These are phyloP conservation scores for Ormia ochracea DNA, from an alignment of 2,888 invertebrate genomes.

Conservation along the genomic window DNA sequence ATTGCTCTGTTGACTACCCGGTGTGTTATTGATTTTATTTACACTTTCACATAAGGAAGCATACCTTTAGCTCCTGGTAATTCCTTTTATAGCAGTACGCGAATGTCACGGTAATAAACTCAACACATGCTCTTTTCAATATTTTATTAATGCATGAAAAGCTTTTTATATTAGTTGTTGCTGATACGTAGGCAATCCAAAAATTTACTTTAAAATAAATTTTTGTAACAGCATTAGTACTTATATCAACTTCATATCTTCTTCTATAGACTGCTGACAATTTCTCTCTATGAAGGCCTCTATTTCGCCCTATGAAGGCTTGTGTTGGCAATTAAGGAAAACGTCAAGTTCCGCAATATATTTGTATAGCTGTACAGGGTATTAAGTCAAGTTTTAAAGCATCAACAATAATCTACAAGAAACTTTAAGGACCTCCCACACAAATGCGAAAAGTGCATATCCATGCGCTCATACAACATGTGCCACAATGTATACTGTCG, in stretches of 20 bases:
- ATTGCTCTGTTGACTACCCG: not conserved
- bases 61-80: not conserved
- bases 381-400: too few relatives aligned
- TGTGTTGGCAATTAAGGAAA: too few relatives aligned
- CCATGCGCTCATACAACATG: slow-evolving; percentile 12
- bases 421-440: not conserved
- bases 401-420: too few relatives aligned
- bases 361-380: too few relatives aligned
- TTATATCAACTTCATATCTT: too few relatives aligned
- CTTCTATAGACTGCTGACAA: too few relatives aligned
- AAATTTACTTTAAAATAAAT: not conserved
- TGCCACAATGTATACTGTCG: slow-evolving; percentile 16
- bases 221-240: too few relatives aligned
- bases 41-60: not conserved
- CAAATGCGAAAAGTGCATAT: not conserved
- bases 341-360: too few relatives aligned
- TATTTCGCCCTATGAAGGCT: too few relatives aligned
- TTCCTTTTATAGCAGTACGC: not conserved
- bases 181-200: not conserved
- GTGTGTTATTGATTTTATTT: not conserved
- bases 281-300: too few relatives aligned
- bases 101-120: slow-evolving; percentile 31
- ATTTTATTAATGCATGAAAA: slow-evolving; percentile 8
- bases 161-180: not conserved
- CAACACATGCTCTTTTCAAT: slow-evolving; percentile 12